A percentile compares a stretch with the other conserved stretches of the same genome.
phyloP scores from a whole-genome alignment of 1,140 invertebrate genomes.

The Procambarus clarkii region DNA sequence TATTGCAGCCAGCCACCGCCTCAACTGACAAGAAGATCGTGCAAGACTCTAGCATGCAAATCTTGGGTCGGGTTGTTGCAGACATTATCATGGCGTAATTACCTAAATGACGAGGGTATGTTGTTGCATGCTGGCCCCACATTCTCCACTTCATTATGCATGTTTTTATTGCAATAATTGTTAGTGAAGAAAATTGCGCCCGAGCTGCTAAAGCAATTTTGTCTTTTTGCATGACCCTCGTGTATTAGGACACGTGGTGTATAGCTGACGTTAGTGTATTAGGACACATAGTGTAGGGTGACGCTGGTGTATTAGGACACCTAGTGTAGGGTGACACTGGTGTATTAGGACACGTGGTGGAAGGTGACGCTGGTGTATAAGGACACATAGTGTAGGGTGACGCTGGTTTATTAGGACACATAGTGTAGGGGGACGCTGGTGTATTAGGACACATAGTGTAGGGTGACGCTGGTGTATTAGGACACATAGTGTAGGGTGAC shows the following conservation, averaged over 20 bases:
- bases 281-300: no score
- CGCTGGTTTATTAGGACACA: no score
- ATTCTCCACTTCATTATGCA: conserved; percentile 19
- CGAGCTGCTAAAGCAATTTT: conserved; percentile 4
- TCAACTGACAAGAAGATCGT: neutral
- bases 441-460: neutral
- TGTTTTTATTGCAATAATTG: conserved; percentile 35
- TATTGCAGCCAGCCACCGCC: neutral
- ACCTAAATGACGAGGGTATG: neutral
- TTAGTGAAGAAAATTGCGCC: conserved; percentile 26
- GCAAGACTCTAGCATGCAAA: conserved; percentile 1
- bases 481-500: no score
- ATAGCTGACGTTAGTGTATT: no score
- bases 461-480: neutral
- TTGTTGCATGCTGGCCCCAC: conserved; percentile 6
- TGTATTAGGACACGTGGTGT: neutral
- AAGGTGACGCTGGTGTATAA: no score
- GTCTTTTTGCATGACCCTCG: neutral
- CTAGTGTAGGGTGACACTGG: no score
- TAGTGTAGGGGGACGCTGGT: no score
- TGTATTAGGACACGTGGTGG: no score
- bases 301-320: no score
- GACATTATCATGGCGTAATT: neutral
- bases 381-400: no score
- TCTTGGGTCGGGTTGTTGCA: neutral